Percentiles rank a stretch among this genome's conserved stretches.
These are phyloP conservation scores for Anorthoa munda DNA, from an alignment of 2,888 invertebrate species.

Conservation along the genomic window DNA sequence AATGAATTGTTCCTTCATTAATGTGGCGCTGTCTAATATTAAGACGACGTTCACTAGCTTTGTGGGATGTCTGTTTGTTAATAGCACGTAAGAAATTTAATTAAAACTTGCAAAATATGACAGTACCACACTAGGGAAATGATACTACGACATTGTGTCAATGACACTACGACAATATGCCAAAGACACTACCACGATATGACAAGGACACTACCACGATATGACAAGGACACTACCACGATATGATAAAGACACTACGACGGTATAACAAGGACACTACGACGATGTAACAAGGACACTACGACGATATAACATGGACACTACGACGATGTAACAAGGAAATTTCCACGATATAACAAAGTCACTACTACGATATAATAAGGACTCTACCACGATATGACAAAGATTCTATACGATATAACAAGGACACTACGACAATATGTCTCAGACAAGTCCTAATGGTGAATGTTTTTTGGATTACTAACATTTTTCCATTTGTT, in stretches of 20 bases:
- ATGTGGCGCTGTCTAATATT: slow-evolving; percentile 93
- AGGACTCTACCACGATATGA: background rate
- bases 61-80: slow-evolving; percentile 91
- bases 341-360: background rate
- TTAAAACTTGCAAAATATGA: no score
- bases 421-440: background rate
- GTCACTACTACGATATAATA: background rate
- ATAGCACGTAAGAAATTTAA: slow-evolving; percentile 79
- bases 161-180: no score
- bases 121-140: background rate
- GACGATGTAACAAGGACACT: background rate
- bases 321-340: background rate
- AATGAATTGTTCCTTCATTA: slow-evolving; percentile 93
- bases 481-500: background rate
- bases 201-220: no score
- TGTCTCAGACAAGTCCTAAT: background rate
- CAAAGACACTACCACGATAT: no score
- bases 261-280: no score
- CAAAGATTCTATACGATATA: background rate
- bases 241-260: no score
- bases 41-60: slow-evolving; percentile 94
- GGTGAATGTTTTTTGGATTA: no score
- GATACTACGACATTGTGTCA: background rate
- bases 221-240: no score
- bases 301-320: background rate